A percentile compares a stretch with the other conserved stretches of the same genome.
phyloP scores from a whole-genome alignment of 53 echinoderm and acorn worm genomes.

The Henricia sp. region DNA sequence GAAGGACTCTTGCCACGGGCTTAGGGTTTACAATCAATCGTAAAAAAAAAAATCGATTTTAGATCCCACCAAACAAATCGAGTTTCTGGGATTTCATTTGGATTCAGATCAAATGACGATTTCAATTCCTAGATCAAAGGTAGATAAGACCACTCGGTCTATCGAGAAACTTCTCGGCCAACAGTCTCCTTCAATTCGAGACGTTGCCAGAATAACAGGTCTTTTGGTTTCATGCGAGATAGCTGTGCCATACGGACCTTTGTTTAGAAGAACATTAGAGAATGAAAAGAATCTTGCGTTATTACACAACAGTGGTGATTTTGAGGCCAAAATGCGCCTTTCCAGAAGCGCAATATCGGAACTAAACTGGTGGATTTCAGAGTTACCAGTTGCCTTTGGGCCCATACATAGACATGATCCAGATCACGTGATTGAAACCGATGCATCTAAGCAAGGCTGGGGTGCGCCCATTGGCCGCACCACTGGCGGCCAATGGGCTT shows the following conservation, averaged over 20 bases:
- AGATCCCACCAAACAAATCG: neutral
- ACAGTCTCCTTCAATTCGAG: neutral
- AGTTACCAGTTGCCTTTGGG: conserved; percentile 2
- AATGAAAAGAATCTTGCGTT: neutral
- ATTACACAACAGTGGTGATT: neutral
- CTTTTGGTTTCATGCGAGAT: conserved; percentile 3
- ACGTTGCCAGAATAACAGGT: neutral
- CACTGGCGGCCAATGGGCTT: too few relatives aligned
- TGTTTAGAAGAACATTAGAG: neutral
- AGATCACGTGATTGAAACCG: too few relatives aligned
- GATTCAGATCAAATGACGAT: conserved; percentile 1
- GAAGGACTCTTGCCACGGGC: neutral
- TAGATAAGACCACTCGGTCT: neutral
- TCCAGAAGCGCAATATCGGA: neutral
- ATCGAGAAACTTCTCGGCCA: neutral
- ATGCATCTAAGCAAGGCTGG: too few relatives aligned
- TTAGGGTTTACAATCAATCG: conserved; percentile 6
- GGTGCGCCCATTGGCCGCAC: too few relatives aligned
- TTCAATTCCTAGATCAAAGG: neutral
- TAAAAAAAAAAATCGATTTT: neutral
- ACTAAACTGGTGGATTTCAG: too few relatives aligned
- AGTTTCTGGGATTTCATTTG: conserved; percentile 2
- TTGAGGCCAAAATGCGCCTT: conserved; percentile 1
- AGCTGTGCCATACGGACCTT: neutral
- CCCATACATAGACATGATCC: conserved; percentile 7